Conservation (phyloP, 2,113 vertebrate species). For the Oceanodroma tethys region DNA sequence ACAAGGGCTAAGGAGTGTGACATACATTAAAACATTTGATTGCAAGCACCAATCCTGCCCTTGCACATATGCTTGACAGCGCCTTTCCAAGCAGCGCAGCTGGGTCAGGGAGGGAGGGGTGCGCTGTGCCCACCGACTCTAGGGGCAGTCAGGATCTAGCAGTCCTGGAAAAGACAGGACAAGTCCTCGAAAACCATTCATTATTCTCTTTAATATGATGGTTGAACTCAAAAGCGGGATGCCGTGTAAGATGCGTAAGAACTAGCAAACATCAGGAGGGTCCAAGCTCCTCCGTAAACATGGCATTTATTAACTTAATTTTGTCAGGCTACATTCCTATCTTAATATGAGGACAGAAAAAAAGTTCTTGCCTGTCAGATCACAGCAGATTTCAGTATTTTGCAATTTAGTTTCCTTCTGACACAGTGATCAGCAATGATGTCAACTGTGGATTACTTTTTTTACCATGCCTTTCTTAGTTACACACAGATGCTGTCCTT, state of each 20-base stretch:
- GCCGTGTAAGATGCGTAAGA: neutral
- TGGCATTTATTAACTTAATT: neutral
- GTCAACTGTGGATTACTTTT: neutral
- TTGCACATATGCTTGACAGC: neutral
- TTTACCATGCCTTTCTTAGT: neutral
- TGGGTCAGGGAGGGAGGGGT: neutral
- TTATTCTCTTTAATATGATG: neutral
- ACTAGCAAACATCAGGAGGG: neutral
- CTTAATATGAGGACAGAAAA: neutral
- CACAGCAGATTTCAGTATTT: neutral
- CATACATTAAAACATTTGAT: neutral
- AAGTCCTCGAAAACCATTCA: neutral
- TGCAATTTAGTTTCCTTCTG: neutral
- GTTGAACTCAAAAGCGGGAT: neutral
- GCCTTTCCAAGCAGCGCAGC: neutral
- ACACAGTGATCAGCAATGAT: neutral
- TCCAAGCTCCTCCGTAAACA: neutral
- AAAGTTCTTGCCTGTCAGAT: neutral
- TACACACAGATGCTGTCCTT: neutral
- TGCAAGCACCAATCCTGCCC: neutral
- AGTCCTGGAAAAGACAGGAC: neutral
- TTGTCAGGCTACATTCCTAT: neutral
- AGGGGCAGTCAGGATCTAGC: neutral
- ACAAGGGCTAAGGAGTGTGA: neutral
- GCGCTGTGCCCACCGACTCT: neutral